Evolutionary conservation across 2,797 vertebrate species (phyloP).

Genomic region (Leptatherina wallacei): DNA sequence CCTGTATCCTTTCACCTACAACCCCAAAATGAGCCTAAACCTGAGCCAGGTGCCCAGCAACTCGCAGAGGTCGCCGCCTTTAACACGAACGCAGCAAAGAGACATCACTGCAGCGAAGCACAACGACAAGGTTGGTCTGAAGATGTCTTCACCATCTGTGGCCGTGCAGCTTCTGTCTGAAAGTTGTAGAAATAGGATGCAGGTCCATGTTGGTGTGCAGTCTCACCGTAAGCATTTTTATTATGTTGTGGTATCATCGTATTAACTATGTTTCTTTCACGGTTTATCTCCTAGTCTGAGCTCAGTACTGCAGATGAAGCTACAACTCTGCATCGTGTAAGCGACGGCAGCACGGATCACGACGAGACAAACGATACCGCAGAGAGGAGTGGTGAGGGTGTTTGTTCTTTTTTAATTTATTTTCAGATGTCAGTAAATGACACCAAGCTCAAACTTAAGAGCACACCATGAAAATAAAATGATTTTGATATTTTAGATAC

Average conservation of each 20-base stretch:
- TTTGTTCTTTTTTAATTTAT: background rate
- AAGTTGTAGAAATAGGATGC: background rate
- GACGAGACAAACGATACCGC: slow-evolving; percentile 43
- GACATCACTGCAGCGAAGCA: slow-evolving; percentile 41
- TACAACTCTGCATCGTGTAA: slow-evolving; percentile 28
- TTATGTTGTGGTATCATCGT: background rate
- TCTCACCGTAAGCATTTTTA: background rate
- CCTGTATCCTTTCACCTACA: slow-evolving; percentile 95
- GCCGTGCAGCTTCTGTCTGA: background rate
- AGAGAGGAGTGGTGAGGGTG: slow-evolving; percentile 59
- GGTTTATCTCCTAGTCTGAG: slow-evolving; percentile 38
- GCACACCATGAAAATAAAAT: background rate
- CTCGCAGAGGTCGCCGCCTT: slow-evolving; percentile 77
- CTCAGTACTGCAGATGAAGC: slow-evolving; percentile 36
- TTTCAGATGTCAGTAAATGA: background rate
- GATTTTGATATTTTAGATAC: slow-evolving; percentile 85
- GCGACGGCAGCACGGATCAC: slow-evolving; percentile 56
- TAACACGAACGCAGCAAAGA: slow-evolving; percentile 58
- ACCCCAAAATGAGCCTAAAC: slow-evolving; percentile 97
- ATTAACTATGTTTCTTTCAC: background rate
- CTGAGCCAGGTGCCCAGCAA: slow-evolving; percentile 88
- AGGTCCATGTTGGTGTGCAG: background rate
- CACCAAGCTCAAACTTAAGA: background rate
- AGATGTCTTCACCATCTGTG: background rate
- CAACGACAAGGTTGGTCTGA: slow-evolving; percentile 71